These are phyloP conservation scores for Bolinopsis microptera DNA, from an alignment of 37 sponge, comb jelly and placozoan species.

Conservation along the genomic window DNA sequence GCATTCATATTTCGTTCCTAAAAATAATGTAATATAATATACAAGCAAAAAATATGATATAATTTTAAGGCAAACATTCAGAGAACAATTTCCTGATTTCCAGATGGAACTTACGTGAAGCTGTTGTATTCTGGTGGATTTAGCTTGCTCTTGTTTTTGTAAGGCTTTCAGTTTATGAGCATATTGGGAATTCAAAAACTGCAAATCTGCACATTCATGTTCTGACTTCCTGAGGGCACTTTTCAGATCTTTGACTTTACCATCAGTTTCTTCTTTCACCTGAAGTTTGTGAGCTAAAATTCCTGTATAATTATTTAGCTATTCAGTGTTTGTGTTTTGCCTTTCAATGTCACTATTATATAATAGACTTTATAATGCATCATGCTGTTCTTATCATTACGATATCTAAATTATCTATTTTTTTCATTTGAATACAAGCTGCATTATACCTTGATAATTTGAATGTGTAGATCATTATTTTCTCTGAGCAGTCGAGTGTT, in stretches of 20 bases:
- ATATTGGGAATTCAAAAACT: slow-evolving; percentile 97
- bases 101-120: slow-evolving; percentile 69
- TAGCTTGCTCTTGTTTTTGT: slow-evolving; percentile 80
- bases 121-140: slow-evolving; percentile 81
- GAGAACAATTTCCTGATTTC: too few species aligned
- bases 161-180: slow-evolving; percentile 73
- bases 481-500: slow-evolving; percentile 89
- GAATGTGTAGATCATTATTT: slow-evolving; percentile 89
- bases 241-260: slow-evolving; percentile 74
- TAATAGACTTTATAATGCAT: too few species aligned
- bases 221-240: slow-evolving; percentile 79
- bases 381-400: too few species aligned
- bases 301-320: too few species aligned
- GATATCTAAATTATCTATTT: too few species aligned
- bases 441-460: slow-evolving; percentile 71
- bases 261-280: slow-evolving; percentile 79
- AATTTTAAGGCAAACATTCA: too few species aligned
- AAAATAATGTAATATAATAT: too few species aligned
- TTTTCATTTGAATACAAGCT: too few species aligned
- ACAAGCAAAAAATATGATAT: too few species aligned
- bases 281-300: too few species aligned
- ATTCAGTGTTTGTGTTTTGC: too few species aligned
- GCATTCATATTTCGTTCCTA: slow-evolving; percentile 97
- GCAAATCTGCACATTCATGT: slow-evolving; percentile 95
- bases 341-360: too few species aligned